Base-by-base conservation (phyloP, 2,797 vertebrate genomes). In the Manis javanica region DNA sequence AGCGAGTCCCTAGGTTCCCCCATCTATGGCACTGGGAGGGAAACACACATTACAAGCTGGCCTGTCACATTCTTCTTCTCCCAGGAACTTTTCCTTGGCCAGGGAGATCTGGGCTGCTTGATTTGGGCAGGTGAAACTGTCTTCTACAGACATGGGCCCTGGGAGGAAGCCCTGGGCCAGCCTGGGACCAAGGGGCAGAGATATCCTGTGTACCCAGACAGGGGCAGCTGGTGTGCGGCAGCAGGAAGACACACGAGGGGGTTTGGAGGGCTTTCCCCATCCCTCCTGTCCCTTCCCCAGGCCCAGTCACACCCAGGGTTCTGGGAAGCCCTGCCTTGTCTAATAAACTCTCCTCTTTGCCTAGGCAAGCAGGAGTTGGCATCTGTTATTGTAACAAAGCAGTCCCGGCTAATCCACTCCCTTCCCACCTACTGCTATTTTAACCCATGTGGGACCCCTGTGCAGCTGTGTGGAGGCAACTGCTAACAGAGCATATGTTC, bases 351-450 rank as follows among this genome's bases (percentile, higher is more conserved):
- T 81, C 61, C 61, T 85, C 75, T 81, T 75, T 79, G 64, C 66
- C 37, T n/a, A 34, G 63, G 63, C 74, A 66, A 87, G 85, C 92
- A 61, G 78, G 77, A 94, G 57, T 19, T 77, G 51, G 77, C 83
- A 74, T 10, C 81, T 74, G 83, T 82, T 74, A 74, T 81, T 92
- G 63, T 49, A 74, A 55, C 63, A 39, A 83, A 89, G 46, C 39
- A 26, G 61, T 72, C 59, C 53, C 59, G 61, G 72, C 85, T 90
- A 81, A 59, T 11, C 18, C 18, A 26, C 42, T 55, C 59, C 15
- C 63, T 74, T 51, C 72, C 79, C 69, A 71, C 90, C 79, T 89
- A 84, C 57, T 55, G 83, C 61, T 26, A 37, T 31, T 75, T 59
- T 84, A 91, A 61, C 26, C 78, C 49, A 57, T 84, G 29, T 26